A percentile compares a stretch with the other conserved stretches of the same genome.
phyloP scores from a whole-genome alignment of 2,113 vertebrate species.

The Protomyctophum bolini region DNA sequence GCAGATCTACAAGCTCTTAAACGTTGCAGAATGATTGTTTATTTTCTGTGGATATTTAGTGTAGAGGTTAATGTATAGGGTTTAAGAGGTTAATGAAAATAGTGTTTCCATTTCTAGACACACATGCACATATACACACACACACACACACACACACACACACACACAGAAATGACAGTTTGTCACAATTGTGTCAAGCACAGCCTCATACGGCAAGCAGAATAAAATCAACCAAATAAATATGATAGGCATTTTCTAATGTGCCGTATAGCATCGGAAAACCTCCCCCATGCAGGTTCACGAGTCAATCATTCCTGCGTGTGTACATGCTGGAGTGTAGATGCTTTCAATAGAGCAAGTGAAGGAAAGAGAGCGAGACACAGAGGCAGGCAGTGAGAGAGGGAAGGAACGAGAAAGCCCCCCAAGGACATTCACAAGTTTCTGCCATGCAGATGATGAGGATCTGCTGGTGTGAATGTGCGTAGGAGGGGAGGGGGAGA shows the following conservation, averaged over 20 bases:
- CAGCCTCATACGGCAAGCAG: conserved; percentile 32
- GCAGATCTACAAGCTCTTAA: too few relatives aligned
- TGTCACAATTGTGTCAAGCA: conserved; percentile 39
- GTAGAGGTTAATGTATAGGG: too few relatives aligned
- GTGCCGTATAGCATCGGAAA: conserved; percentile 62
- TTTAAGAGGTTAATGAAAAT: too few relatives aligned
- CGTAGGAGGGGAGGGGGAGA: background rate
- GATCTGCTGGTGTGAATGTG: conserved; percentile 38
- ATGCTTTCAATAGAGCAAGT: conserved; percentile 20
- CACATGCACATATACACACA: conserved; percentile 2
- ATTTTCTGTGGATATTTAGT: too few relatives aligned
- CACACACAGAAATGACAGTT: background rate
- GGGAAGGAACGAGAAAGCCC: conserved; percentile 12
- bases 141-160: background rate
- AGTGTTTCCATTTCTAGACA: background rate
- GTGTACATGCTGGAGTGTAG: conserved; percentile 35
- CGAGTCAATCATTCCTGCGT: conserved; percentile 48
- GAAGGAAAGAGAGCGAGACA: conserved; percentile 12
- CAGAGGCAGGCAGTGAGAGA: background rate
- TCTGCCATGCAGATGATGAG: conserved; percentile 66
- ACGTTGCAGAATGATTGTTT: too few relatives aligned
- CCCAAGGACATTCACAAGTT: conserved; percentile 63
- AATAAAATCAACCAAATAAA: conserved; percentile 44
- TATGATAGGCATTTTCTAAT: conserved; percentile 33
- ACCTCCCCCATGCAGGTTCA: conserved; percentile 58